Base-by-base conservation (phyloP, 1,140 invertebrate genomes). In the Tachypleus tridentatus region DNA sequence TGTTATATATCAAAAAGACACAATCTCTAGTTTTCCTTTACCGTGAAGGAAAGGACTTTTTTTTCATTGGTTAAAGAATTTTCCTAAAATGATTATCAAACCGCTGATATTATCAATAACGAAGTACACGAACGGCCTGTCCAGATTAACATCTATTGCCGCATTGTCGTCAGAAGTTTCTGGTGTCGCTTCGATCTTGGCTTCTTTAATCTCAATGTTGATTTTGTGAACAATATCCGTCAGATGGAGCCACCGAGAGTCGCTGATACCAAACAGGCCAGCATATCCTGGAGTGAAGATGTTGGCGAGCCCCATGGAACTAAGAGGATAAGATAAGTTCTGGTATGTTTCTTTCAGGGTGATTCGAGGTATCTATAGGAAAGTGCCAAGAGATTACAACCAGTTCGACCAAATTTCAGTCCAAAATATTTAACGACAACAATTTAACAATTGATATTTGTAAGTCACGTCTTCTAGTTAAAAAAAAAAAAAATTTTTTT, bases 201-300 rank as follows among this genome's bases (percentile, higher is more conserved):
- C 29, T 29, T 29, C 29, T 29, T 29, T 29, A 29, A 29, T 29
- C 29, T 29, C 29, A 29, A 29, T 29, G 2, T 29, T 29, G 29
- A 29, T 29, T 29, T 29, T 29, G 29, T 29, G 29, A 29, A 29
- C 29, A 29, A 29, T 29, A 29, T 29, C 29, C 29, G 29, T 29
- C 29, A 29, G 29, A 29, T 29, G 29, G 29, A 29, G 29, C 29
- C 29, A 29, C 29, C 29, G 54, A 57, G 67, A 72, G 57, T 70
- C 68, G 59, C 64, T 67, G 49, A 72, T 70, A 49, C 66, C 68
- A 50, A 67, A 70, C 1, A 73, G 67, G 48, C 70, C 62, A 47
- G 70, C 69, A 51, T 69, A 66, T 8, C 69, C 70, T 0, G 72
- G 69, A 4, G 69, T 67, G 53, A 72, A 72, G 5, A 72, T 52